Evolutionary conservation across 2,113 vertebrate species (phyloP), one percentile per base, ranked within the genome.

Genomic region (Setophaga kirtlandii): DNA sequence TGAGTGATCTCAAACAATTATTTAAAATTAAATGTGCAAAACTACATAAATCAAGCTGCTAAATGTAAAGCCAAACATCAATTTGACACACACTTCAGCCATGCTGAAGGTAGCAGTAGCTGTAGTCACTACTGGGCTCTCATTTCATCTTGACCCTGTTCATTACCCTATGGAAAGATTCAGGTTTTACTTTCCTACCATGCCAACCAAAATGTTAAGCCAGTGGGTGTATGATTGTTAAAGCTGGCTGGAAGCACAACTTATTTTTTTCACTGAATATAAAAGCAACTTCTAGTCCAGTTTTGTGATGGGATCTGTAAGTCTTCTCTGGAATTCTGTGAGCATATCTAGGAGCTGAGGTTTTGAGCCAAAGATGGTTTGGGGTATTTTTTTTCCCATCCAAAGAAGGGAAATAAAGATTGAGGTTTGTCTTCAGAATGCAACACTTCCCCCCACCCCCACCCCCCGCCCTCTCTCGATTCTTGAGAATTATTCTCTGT

Each of bases 401-500:
- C 23, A 81, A 22, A 11, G 41, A 85, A 87, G 41, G 46, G 14
- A 67, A 91, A 59, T n/a, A 73, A 76, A 88, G 46, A 69, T 55
- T 18, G 37, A 13, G 1, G 3, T 86, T 80, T 81, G 35, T 67
- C 30, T 92, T 85, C 4, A 83, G 53, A 83, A 60, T 56, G 9
- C 65, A 31, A 6, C 21, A 24, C 10, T 11, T 39, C 7, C 6
- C 50, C 15, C 1, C 7, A 3, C 19, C 33, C 10, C 1, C 3
- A 50, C 27, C 27, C 4, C 4, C 4, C 4, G 4, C 12, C 2
- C 2, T 15, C 2, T n/a, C 58, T 17, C 4, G 0, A 35, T 69
- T 63, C 14, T 87, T 68, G 67, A 82, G 31, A 64, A 63, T 83
- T 63, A 90, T 4, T 80, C 9, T 68, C 41, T 59, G 3, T 79